Evolutionary conservation across 1,140 invertebrate genomes (phyloP).

Genomic region (Archegozetes longisetosus): DNA sequence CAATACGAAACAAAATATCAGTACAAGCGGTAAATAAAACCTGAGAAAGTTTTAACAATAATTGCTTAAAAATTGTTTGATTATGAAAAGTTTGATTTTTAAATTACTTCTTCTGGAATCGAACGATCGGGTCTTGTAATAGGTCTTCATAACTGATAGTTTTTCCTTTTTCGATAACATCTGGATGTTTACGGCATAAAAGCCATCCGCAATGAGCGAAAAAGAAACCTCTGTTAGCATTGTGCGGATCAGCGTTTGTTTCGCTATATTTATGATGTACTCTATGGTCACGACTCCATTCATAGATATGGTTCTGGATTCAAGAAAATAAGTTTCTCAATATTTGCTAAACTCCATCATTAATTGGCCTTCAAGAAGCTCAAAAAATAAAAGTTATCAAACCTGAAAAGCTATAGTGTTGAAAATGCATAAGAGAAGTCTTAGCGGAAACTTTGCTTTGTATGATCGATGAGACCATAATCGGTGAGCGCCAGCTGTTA

Average conservation of each 20-base stretch:
- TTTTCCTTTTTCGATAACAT: slow-evolving; percentile 69
- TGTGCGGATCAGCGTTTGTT: slow-evolving; percentile 89
- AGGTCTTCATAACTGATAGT: slow-evolving; percentile 70
- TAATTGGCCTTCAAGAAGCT: no score
- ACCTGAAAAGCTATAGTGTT: slow-evolving; percentile 21
- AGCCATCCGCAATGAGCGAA: slow-evolving; percentile 92
- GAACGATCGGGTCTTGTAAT: slow-evolving; percentile 56
- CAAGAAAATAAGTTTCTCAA: neutral
- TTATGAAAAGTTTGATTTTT: no score
- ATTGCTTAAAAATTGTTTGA: no score
- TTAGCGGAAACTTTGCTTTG: slow-evolving; percentile 74
- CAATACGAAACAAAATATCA: slow-evolving; percentile 63
- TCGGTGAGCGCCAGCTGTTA: slow-evolving; percentile 85
- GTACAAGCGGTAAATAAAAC: slow-evolving; percentile 63
- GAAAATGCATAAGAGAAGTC: slow-evolving; percentile 52
- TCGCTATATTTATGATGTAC: slow-evolving; percentile 93
- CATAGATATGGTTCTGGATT: slow-evolving; percentile 65
- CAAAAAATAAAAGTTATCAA: slow-evolving; percentile 12
- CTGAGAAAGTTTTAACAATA: no score
- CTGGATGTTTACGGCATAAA: slow-evolving; percentile 61
- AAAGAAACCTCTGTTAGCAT: slow-evolving; percentile 88
- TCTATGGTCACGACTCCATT: slow-evolving; percentile 84
- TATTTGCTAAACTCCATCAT: no score
- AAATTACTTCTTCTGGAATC: slow-evolving; percentile 50
- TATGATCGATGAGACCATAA: slow-evolving; percentile 87